These are phyloP conservation scores for Psittacula cyanocephala DNA, from an alignment of 2,113 vertebrate genomes.

Conservation along the genomic window DNA sequence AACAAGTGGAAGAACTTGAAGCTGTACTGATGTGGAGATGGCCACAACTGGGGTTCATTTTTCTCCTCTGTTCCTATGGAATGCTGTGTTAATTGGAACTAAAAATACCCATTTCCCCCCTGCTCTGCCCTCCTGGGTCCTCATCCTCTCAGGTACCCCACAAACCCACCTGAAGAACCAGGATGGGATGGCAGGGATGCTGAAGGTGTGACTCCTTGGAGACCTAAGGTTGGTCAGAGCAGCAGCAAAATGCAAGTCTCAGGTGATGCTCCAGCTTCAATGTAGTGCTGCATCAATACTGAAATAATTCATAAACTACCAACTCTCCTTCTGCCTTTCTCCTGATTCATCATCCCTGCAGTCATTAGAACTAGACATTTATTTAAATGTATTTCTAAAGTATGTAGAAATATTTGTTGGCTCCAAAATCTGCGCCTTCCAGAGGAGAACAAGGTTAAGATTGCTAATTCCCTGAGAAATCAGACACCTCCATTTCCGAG, in stretches of 20 bases:
- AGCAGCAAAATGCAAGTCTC: rapidly evolving
- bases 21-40: neutral
- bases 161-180: rapidly evolving
- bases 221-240: neutral
- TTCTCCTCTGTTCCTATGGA: neutral
- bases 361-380: neutral
- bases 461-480: neutral
- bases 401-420: neutral
- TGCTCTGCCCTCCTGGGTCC: neutral
- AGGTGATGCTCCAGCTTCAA: neutral
- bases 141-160: neutral
- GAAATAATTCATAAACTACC: neutral
- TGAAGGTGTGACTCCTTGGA: neutral
- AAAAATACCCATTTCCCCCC: neutral
- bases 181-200: neutral
- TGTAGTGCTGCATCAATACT: neutral
- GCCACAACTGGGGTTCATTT: neutral
- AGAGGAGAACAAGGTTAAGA: neutral
- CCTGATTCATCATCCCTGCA: neutral
- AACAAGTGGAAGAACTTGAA: neutral
- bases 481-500: neutral
- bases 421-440: neutral
- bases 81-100: neutral
- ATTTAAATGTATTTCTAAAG: neutral
- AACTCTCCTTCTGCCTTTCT: neutral